Base-by-base conservation (phyloP, 1,140 invertebrate species). In the Drosophila miranda region DNA sequence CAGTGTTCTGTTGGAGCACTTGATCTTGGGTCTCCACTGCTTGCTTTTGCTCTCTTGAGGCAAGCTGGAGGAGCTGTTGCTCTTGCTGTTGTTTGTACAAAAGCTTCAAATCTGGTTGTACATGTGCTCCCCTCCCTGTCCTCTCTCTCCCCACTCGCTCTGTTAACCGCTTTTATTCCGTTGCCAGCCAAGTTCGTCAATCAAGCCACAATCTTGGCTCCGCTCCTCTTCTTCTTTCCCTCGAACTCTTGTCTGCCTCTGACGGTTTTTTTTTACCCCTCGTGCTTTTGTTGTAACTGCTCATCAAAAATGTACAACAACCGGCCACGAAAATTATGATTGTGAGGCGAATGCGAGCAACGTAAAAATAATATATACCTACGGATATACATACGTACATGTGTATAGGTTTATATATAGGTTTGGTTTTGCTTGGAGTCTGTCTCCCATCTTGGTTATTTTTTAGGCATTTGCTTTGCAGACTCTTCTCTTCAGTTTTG, bases 31-130 rank as follows among this genome's bases (percentile, higher is more conserved):
- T n/a, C 64, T 23, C 50, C 51, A 49, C 64, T 68, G 50, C 11
- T 38, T 38, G 34, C 34, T 13, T 13, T 38, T 38, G 34, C 34
- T 38, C 19, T 68, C 50, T 68, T 68, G 62, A 68, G 64, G 13
- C 16, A 26, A 41, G 11, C 28, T 52, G 16, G 50, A 38, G 34
- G 44, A 54, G 77, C 56, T 69, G 55, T 70, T 64, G 64, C 49
- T 75, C 58, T 73, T 66, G 70, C 64, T 61, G 61, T 68, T 83
- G 74, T 87, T 87, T 87, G 78, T 87, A 87, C 63, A 87, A 87
- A 38, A 87, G 82, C 82, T 87, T 87, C 69, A 87, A 87, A 87
- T 87, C 82, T 82, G 82, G 78, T 87, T 87, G 75, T 87, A 86
- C 75, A 80, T 69, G 62, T 50, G 23, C 28, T 44, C 5, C 8